Percentiles rank a stretch among this genome's conserved stretches.
phyloP scores from a whole-genome alignment of 2,113 vertebrate genomes.

The Leucosticte australis region DNA sequence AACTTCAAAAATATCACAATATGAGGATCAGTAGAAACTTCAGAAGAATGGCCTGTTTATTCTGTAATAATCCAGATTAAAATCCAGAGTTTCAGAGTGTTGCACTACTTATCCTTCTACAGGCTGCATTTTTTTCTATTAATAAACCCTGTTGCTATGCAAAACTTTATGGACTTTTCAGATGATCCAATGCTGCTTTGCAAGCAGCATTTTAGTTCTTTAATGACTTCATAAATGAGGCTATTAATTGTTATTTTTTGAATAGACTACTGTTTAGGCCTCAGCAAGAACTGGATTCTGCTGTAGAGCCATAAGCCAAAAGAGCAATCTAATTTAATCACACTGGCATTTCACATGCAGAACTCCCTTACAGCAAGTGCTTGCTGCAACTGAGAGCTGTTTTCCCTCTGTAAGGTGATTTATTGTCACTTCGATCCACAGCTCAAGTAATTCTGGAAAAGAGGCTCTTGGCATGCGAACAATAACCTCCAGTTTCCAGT shows the following conservation, averaged over 20 bases:
- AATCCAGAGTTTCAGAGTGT: neutral
- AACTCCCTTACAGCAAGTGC: neutral
- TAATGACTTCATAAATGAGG: neutral
- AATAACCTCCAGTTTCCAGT: neutral
- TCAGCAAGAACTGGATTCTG: neutral
- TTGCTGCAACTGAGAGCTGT: neutral
- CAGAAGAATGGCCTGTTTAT: neutral
- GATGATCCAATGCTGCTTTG: neutral
- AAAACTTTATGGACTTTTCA: neutral
- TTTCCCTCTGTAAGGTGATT: neutral
- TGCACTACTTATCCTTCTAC: neutral
- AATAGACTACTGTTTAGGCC: neutral
- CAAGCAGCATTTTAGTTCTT: neutral
- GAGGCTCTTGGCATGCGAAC: neutral
- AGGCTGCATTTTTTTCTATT: neutral
- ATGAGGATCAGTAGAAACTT: neutral
- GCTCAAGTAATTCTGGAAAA: neutral
- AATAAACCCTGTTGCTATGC: neutral
- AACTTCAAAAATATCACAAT: neutral
- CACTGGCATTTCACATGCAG: neutral
- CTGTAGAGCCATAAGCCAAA: neutral
- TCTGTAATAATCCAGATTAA: neutral
- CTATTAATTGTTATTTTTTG: neutral
- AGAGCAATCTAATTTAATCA: neutral
- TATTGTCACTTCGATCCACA: neutral